A percentile compares a stretch with the other conserved stretches of the same genome.
phyloP scores from a whole-genome alignment of 2,113 vertebrate genomes.

The Nothocercus nigrocapillus region DNA sequence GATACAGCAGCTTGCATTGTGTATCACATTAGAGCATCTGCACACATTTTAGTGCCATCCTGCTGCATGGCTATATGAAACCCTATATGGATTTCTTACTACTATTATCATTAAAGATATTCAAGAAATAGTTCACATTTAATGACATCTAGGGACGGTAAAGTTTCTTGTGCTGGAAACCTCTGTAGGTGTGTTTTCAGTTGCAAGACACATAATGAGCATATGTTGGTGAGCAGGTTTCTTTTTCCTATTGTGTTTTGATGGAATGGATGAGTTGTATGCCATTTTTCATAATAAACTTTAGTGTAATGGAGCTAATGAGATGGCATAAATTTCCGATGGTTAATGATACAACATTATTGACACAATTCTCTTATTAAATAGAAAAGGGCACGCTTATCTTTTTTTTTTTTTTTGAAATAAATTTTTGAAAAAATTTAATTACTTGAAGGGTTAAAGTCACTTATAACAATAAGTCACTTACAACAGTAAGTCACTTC shows the following conservation, averaged over 20 bases:
- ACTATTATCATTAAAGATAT: neutral
- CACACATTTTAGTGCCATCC: neutral
- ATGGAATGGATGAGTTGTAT: neutral
- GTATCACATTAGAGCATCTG: neutral
- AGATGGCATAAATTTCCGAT: neutral
- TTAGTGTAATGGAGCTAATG: neutral
- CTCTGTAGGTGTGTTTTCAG: neutral
- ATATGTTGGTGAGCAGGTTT: rapidly evolving
- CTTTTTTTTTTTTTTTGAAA: neutral
- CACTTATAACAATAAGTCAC: neutral
- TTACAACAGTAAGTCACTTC: neutral
- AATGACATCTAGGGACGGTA: neutral
- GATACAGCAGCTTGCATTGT: neutral
- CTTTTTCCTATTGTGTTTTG: neutral
- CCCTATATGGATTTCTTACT: neutral
- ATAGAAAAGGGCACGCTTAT: neutral
- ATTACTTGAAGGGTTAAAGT: conserved; percentile 8
- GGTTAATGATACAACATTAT: neutral
- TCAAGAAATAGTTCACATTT: neutral
- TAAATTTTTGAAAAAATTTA: too few relatives aligned
- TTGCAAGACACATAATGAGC: neutral
- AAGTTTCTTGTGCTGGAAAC: neutral
- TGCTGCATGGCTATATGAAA: neutral
- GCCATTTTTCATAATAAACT: neutral
- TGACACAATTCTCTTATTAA: neutral